Evolutionary conservation across 2,888 invertebrate species (phyloP).

Genomic region (Parasteatoda lunata): DNA sequence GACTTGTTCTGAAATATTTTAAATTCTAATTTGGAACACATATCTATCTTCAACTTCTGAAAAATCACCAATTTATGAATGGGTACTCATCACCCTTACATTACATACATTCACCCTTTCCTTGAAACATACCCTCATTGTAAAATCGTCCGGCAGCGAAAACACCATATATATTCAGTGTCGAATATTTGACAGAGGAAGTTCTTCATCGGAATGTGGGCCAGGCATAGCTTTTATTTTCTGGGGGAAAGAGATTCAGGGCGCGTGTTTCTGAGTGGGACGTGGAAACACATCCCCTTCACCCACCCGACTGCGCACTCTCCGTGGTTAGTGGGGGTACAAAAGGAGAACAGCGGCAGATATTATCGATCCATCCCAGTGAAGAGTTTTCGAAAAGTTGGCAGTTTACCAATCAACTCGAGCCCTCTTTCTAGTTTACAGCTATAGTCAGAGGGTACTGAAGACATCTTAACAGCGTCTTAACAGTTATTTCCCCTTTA

Average conservation of each 20-base stretch:
- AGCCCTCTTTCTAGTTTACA: slow-evolving; percentile 44
- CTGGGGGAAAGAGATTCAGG: slow-evolving; percentile 34
- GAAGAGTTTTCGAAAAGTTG: slow-evolving; percentile 59
- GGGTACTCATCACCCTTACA: neutral
- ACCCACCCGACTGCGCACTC: slow-evolving; percentile 40
- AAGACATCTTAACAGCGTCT: slow-evolving; percentile 23
- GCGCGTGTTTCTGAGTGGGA: slow-evolving; percentile 37
- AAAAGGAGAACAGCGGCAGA: slow-evolving; percentile 56
- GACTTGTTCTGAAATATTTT: too few species aligned
- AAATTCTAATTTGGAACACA: neutral
- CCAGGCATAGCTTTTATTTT: slow-evolving; percentile 39
- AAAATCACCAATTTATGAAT: neutral
- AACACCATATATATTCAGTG: slow-evolving; percentile 14
- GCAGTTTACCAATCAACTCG: slow-evolving; percentile 66
- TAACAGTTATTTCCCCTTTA: too few species aligned
- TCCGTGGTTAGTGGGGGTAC: slow-evolving; percentile 49
- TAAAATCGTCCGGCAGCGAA: neutral
- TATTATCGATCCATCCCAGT: slow-evolving; percentile 59
- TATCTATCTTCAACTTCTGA: too few species aligned
- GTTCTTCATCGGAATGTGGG: slow-evolving; percentile 32
- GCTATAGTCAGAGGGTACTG: slow-evolving; percentile 45
- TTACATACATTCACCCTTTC: neutral
- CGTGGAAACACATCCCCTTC: neutral
- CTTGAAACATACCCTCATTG: neutral
- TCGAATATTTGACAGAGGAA: neutral